Conservation (phyloP, 2,113 vertebrate genomes). For the Marmota flaviventris region DNA sequence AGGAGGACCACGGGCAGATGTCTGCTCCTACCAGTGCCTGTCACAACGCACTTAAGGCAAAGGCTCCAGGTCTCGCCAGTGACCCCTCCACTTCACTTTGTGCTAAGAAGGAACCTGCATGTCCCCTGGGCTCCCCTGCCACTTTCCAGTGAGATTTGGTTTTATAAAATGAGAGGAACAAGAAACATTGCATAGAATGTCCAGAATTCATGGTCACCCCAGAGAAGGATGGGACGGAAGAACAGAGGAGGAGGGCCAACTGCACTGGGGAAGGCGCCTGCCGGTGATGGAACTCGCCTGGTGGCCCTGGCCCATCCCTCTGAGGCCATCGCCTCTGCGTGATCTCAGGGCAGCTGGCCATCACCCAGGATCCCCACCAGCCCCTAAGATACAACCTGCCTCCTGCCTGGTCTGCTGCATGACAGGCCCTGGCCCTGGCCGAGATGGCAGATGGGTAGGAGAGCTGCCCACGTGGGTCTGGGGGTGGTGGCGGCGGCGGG, state of each 20-base stretch:
- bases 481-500: too few relatives aligned
- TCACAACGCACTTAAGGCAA: constrained; percentile 56
- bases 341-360: neutral
- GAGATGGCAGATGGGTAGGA: neutral
- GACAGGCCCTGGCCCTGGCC: neutral
- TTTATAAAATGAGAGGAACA: neutral
- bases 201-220: neutral
- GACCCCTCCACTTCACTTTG: neutral
- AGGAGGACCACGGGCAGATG: neutral
- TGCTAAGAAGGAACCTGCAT: neutral
- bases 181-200: constrained; percentile 54
- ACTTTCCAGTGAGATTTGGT: neutral
- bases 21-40: neutral
- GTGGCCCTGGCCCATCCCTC: neutral
- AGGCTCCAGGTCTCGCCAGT: neutral
- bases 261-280: neutral
- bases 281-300: neutral
- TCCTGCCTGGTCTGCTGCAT: neutral
- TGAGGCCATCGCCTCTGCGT: neutral
- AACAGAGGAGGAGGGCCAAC: neutral
- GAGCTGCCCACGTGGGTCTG: neutral
- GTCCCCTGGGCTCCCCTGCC: neutral
- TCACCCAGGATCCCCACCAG: neutral
- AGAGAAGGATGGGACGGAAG: neutral
- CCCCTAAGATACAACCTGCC: neutral